A percentile compares a stretch with the other conserved stretches of the same genome.
Conservation (phyloP, 1,140 invertebrate species). For the Brachionus rubens region DNA sequence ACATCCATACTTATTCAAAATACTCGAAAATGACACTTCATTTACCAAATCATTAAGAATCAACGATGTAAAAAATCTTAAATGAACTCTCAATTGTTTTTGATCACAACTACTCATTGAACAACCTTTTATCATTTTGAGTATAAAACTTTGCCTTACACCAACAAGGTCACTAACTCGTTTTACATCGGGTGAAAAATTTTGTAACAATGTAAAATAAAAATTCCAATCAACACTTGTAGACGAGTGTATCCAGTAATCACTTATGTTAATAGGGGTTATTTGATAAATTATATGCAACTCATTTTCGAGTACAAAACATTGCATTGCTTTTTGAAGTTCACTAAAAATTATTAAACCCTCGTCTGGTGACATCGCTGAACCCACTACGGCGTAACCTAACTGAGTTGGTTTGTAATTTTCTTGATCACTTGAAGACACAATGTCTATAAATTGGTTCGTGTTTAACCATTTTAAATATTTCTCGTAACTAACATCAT, state of each 20-base stretch:
- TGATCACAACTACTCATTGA: slow-evolving; percentile 59
- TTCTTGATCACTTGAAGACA: not conserved
- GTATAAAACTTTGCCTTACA: slow-evolving; percentile 80
- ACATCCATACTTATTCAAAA: slow-evolving; percentile 78
- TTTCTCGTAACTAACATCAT: slow-evolving; percentile 42
- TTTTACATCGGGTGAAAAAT: slow-evolving; percentile 71
- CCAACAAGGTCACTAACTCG: slow-evolving; percentile 86
- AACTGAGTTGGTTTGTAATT: slow-evolving; percentile 69
- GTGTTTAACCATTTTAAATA: slow-evolving; percentile 50
- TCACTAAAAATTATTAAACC: slow-evolving; percentile 81
- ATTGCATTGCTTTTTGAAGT: slow-evolving; percentile 79
- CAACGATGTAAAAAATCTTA: slow-evolving; percentile 82
- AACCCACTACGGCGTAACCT: slow-evolving; percentile 84
- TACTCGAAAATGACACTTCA: slow-evolving; percentile 75
- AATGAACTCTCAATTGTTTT: slow-evolving; percentile 13
- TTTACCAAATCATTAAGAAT: slow-evolving; percentile 87
- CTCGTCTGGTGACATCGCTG: slow-evolving; percentile 85
- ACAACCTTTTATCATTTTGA: slow-evolving; percentile 71
- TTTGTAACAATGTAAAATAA: slow-evolving; percentile 36
- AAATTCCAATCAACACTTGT: slow-evolving; percentile 44
- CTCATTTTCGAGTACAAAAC: slow-evolving; percentile 87
- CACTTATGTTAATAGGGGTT: slow-evolving; percentile 43
- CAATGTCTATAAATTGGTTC: slow-evolving; percentile 50
- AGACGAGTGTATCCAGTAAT: slow-evolving; percentile 42
- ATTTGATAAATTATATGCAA: slow-evolving; percentile 90